phyloP scores from a whole-genome alignment of 1,140 invertebrate species.

The Spodoptera frugiperda region DNA sequence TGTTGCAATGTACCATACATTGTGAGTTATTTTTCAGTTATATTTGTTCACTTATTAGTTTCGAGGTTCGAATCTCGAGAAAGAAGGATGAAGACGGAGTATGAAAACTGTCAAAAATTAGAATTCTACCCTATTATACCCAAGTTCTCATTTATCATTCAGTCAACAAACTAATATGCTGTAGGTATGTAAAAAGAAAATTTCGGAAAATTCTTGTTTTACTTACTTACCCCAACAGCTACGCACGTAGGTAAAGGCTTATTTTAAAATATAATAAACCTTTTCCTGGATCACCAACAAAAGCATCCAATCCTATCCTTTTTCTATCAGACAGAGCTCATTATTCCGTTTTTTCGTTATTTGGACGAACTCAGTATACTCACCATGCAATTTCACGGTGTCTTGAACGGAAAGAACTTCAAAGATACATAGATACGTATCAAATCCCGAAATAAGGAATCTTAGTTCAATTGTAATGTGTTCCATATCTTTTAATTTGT shows the following conservation, averaged over 20 bases:
- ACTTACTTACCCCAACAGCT: background rate
- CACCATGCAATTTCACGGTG: constrained; percentile 54
- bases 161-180: too few species aligned
- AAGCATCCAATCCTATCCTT: constrained; percentile 32
- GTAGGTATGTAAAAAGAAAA: too few species aligned
- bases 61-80: too few species aligned
- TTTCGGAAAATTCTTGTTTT: too few species aligned
- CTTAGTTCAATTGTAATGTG: constrained; percentile 31
- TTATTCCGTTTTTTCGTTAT: constrained; percentile 49
- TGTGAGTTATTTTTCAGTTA: too few species aligned
- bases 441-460: constrained; percentile 37
- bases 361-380: constrained; percentile 30
- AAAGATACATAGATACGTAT: constrained; percentile 43
- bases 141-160: too few species aligned
- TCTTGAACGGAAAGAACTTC: constrained; percentile 45
- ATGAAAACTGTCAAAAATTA: too few species aligned
- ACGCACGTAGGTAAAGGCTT: constrained; percentile 5
- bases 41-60: too few species aligned
- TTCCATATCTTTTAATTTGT: constrained; percentile 22
- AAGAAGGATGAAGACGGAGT: too few species aligned
- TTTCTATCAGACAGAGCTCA: constrained; percentile 48
- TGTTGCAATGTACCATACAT: too few species aligned
- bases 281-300: constrained; percentile 32
- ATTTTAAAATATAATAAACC: constrained; percentile 39
- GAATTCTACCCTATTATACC: too few species aligned